Evolutionary conservation across 2,888 invertebrate genomes (phyloP), one percentile per base, ranked within the genome.

Genomic region (Zygothrica quintamaculata): DNA sequence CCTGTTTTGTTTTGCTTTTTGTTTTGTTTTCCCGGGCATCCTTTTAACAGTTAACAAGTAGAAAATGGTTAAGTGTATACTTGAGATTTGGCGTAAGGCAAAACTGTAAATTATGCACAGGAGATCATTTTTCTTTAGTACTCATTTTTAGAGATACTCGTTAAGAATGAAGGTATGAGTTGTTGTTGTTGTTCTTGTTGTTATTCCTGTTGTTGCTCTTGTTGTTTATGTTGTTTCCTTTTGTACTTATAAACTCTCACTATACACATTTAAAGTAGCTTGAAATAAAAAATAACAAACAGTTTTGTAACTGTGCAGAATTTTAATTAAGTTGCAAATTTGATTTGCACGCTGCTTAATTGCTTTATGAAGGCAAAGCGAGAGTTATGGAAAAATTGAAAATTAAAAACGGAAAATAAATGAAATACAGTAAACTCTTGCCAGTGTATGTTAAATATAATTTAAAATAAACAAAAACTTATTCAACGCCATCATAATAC

Each of bases 101-200:
- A 84, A 84, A 81, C 82, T 84, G 87, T 84, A 85, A 87, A 87
- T 87, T 84, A 87, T 84, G 84, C 84, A 85, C 82, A 77, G 73
- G 79, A 84, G 84, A 84, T 82, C 77, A 87, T 87, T 85, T 87
- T 87, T 78, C 82, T 87, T 74, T 69, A 72, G 57, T 31, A 39
- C 37, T 33, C 53, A 36, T 52, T 39, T 57, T 64, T 34, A 26
- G 33, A 40, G 43, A 15, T 22, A 22, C 18, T 22, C 18, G 18
- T 22, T 22, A 56, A 46, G 39, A 37, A 33, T 42, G 39, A 39
- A 50, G 53, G 68, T 33, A 33, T 34, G 36, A 31, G 8, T 16
- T 22, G 13, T 31, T 51, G 16, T 39, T 53, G 6, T 18, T n/a
- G 29, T 22, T 7, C 34, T 36, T 55, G 50, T 46, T 47, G 13